phyloP scores from a whole-genome alignment of 2,888 invertebrate genomes.

The Athalia circularis region DNA sequence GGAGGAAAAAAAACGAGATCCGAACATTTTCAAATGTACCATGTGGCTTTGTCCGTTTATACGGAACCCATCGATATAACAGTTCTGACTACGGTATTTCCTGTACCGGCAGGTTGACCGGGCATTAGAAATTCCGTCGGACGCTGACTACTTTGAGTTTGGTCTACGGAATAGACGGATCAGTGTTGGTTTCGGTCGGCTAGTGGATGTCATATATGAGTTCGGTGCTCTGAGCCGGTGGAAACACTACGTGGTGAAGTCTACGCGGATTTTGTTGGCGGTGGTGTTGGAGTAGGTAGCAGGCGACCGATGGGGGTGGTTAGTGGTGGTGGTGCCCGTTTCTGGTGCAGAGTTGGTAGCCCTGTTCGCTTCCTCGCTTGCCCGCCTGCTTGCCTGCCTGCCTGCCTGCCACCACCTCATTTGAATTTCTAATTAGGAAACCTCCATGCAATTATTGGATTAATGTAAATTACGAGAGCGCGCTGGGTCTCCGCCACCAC shows the following conservation, averaged over 20 bases:
- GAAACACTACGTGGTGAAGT: background rate
- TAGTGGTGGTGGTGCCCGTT: constrained; percentile 54
- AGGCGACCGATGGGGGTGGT: too few species aligned
- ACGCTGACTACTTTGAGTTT: constrained; percentile 30
- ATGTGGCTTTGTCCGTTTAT: too few species aligned
- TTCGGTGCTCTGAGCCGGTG: constrained; percentile 60
- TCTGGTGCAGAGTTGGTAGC: constrained; percentile 69
- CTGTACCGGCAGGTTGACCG: background rate
- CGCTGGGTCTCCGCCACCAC: constrained; percentile 75
- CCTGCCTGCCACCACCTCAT: constrained; percentile 86
- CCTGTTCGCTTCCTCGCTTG: constrained; percentile 58
- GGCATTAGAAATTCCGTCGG: constrained; percentile 39
- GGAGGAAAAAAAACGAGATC: too few species aligned
- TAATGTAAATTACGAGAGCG: constrained; percentile 94
- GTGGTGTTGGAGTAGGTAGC: constrained; percentile 42
- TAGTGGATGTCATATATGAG: constrained; percentile 50
- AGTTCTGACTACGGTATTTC: background rate
- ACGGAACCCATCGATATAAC: too few species aligned
- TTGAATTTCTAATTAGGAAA: constrained; percentile 95
- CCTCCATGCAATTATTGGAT: constrained; percentile 95
- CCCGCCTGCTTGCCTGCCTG: constrained; percentile 67
- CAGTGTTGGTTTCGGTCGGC: constrained; percentile 17
- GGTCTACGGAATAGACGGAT: constrained; percentile 18
- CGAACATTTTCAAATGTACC: too few species aligned
- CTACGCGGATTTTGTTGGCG: constrained; percentile 69